Percentiles rank a stretch among this genome's conserved stretches.
These are phyloP conservation scores for Siniperca undulata DNA, from an alignment of 2,797 vertebrate species.

Conservation along the genomic window DNA sequence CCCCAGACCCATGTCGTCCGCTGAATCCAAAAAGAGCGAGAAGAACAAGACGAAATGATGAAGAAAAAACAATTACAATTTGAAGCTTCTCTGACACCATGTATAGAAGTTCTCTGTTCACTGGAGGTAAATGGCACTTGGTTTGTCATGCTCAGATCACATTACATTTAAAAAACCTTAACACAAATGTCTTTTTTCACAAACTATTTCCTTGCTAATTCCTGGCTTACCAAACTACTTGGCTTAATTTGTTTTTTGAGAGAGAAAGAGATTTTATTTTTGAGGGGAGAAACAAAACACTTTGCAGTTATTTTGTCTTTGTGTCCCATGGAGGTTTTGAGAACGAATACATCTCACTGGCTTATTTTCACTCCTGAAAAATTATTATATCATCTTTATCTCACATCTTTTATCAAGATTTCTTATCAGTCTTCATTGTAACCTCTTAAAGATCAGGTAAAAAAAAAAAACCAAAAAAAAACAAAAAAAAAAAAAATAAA, in stretches of 20 bases:
- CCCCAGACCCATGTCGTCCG: conserved; percentile 98
- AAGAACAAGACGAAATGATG: neutral
- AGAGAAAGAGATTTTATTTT: neutral
- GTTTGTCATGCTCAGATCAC: neutral
- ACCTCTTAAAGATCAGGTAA: neutral
- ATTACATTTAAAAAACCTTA: neutral
- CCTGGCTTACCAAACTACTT: neutral
- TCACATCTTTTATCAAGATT: neutral
- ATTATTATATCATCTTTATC: neutral
- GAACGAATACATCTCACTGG: neutral
- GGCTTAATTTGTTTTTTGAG: neutral
- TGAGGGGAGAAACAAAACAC: no score
- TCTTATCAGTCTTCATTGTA: neutral
- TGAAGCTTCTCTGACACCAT: neutral
- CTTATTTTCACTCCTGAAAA: neutral
- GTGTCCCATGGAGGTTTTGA: neutral
- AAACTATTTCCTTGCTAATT: neutral
- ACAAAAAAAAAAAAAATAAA: no score
- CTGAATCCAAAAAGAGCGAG: conserved; percentile 72
- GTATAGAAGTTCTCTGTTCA: neutral
- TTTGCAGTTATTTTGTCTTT: neutral
- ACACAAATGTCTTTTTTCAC: no score
- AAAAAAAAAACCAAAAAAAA: no score
- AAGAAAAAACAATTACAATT: neutral
- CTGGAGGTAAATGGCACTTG: no score